These are phyloP conservation scores for Trialeurodes vaporariorum DNA, from an alignment of 1,140 invertebrate species.

Conservation along the genomic window DNA sequence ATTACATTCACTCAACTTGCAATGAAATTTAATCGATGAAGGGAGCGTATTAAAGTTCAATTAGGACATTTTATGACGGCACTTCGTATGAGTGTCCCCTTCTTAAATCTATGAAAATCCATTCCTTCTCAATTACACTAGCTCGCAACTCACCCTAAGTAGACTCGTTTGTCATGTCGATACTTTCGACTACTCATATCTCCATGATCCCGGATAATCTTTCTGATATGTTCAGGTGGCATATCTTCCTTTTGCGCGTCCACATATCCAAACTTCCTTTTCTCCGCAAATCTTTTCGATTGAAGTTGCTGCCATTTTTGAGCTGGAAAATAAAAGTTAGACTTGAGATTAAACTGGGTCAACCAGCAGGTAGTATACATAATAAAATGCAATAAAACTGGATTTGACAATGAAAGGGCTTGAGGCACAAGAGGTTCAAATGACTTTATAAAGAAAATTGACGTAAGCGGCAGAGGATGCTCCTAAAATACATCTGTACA, in stretches of 20 bases:
- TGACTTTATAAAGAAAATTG: neutral
- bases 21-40: too few relatives aligned
- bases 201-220: slow-evolving; percentile 98
- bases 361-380: neutral
- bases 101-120: too few relatives aligned
- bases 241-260: slow-evolving; percentile 99
- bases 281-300: slow-evolving; percentile 94
- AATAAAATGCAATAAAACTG: too few relatives aligned
- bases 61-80: too few relatives aligned
- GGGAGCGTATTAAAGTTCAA: too few relatives aligned
- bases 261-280: slow-evolving; percentile 96
- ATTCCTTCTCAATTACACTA: too few relatives aligned
- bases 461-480: neutral
- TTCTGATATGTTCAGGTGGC: slow-evolving; percentile 97
- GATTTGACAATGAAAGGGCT: neutral
- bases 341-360: slow-evolving; percentile 1
- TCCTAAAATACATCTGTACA: too few relatives aligned
- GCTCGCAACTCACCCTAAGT: slow-evolving; percentile 60
- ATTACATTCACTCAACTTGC: too few relatives aligned
- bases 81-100: too few relatives aligned
- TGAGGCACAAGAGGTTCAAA: neutral
- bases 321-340: slow-evolving; percentile 40
- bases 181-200: slow-evolving; percentile 99
- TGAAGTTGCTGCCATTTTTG: slow-evolving; percentile 98
- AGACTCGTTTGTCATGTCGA: slow-evolving; percentile 96